Evolutionary conservation across 2,797 vertebrate species (phyloP), one percentile per base, ranked within the genome.

Genomic region (Gephyroberyx darwinii): DNA sequence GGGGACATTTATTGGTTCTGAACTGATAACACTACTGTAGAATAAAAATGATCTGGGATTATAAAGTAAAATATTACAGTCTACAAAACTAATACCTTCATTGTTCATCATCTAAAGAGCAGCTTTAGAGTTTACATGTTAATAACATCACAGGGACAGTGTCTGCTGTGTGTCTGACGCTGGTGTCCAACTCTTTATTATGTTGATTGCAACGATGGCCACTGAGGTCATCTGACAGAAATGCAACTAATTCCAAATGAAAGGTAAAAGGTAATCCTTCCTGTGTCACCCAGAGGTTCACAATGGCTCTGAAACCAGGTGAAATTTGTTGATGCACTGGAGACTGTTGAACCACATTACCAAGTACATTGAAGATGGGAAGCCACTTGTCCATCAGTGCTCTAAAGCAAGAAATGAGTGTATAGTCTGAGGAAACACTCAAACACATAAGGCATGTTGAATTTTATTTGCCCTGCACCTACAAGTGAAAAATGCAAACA

Each of bases 391-490:
- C 10, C 10, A 22, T 26, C 20, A 52, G 3, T 26, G 19, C 50
- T 1, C 2, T 55, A 55, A 14, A 30, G 13, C 53, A 55, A 14
- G 9, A 55, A 30, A 55, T 17, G 26, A 55, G 19, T 17, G 33
- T 37, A 66, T 14, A 5, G 16, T 35, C 31, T 26, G 72, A 77
- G 10, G 17, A 84, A 81, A 82, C 33, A 47, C 16, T 5, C 65
- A 81, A 66, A 81, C 55, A 74, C 69, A 48, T 90, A 92, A 92
- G 91, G 91, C 91, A 90, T 91, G 80, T 86, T 82, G 84, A 87
- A 81, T 91, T 72, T 93, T 91, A 91, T 91, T 92, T 89, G 72
- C 83, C 86, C 87, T 84, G 84, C 84, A 83, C 71, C 77, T 65
- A 90, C 69, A 71, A 74, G 84, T 90, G 88, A 86, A 91, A 90